Evolutionary conservation across 1,140 invertebrate species (phyloP).

Genomic region (Papilio aristodemus): DNA sequence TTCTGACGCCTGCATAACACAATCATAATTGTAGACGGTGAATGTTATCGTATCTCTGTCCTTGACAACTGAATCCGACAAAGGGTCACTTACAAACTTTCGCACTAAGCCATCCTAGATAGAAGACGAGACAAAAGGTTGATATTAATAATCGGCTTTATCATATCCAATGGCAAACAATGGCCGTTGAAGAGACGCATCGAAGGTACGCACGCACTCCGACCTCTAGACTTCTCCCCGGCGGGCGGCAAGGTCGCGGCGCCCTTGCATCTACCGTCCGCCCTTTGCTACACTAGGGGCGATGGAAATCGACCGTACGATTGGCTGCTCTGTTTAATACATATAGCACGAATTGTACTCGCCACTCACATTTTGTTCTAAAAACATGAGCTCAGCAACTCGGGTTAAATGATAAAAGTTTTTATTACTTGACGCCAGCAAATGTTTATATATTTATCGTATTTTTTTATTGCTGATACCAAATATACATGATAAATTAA

Average conservation of each 20-base stretch:
- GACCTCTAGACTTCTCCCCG: constrained; percentile 70
- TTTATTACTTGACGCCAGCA: background rate
- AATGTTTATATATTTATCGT: background rate
- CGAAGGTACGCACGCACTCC: constrained; percentile 60
- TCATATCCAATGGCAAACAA: constrained; percentile 40
- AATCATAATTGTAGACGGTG: background rate
- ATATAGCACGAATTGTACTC: constrained; percentile 17
- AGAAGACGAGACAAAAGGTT: constrained; percentile 18
- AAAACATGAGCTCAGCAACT: background rate
- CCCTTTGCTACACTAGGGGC: constrained; percentile 49
- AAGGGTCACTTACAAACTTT: constrained; percentile 19
- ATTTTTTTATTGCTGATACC: constrained; percentile 5
- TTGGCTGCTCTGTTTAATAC: constrained; percentile 20
- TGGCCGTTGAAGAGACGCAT: constrained; percentile 50
- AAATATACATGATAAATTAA: background rate
- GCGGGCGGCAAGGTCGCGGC: constrained; percentile 51
- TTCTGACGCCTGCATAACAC: background rate
- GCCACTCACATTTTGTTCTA: background rate
- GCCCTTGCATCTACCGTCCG: constrained; percentile 69
- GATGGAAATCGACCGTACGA: constrained; percentile 41
- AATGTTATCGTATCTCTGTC: background rate
- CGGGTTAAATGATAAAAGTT: background rate
- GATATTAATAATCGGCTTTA: constrained; percentile 35
- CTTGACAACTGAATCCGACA: background rate
- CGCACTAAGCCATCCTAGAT: constrained; percentile 2